A percentile compares a stretch with the other conserved stretches of the same genome.
Evolutionary conservation across 2,113 vertebrate species (phyloP).

Genomic region (Salvelinus sp.): DNA sequence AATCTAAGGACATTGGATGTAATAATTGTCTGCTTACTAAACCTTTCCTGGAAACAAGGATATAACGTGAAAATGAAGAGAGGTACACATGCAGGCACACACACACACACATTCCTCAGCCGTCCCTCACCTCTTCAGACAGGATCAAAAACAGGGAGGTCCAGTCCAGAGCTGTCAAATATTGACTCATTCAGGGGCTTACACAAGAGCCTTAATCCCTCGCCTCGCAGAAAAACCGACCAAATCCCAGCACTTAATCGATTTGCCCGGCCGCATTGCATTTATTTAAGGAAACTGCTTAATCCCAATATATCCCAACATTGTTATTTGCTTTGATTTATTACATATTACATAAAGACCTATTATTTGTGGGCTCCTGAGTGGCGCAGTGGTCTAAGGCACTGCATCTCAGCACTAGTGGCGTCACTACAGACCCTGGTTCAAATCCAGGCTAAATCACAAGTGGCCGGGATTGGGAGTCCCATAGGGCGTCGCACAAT

Average conservation of each 20-base stretch:
- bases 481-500: no score
- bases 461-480: no score
- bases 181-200: no score
- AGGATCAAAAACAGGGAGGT: background rate
- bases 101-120: background rate
- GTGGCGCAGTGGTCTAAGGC: no score
- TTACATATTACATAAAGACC: no score
- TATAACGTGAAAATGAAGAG: background rate
- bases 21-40: background rate
- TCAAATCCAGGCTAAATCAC: no score
- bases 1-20: background rate
- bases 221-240: background rate
- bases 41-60: background rate
- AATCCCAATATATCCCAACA: conserved; percentile 34
- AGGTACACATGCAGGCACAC: background rate
- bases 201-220: no score
- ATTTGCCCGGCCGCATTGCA: conserved; percentile 5
- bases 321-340: conserved; percentile 17
- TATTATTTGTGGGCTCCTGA: no score
- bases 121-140: background rate
- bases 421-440: no score
- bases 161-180: background rate
- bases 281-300: conserved; percentile 43
- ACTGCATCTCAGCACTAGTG: no score
- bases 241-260: conserved; percentile 14